phyloP scores from a whole-genome alignment of 2,113 vertebrate genomes.

The Nycticorax nycticorax region DNA sequence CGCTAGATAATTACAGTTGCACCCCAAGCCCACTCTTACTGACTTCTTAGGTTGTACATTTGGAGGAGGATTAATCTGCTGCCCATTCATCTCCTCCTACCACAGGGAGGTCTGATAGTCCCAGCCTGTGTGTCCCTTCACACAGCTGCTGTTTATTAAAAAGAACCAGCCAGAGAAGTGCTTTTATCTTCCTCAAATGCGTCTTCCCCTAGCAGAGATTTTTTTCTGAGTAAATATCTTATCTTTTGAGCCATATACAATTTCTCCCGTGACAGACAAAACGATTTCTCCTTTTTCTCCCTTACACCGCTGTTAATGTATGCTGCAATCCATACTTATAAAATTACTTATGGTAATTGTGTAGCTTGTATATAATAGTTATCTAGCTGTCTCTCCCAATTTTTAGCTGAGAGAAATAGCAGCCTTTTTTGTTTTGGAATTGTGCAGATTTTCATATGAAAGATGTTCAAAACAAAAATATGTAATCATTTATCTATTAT shows the following conservation, averaged over 20 bases:
- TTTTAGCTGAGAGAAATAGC: not conserved
- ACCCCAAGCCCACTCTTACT: not conserved
- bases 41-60: fast-evolving
- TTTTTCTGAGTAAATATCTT: not conserved
- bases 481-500: not conserved
- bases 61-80: not conserved
- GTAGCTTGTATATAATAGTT: not conserved
- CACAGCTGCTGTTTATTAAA: not conserved
- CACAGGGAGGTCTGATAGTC: not conserved
- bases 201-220: not conserved
- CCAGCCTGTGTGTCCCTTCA: not conserved
- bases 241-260: not conserved
- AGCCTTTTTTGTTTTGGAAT: not conserved
- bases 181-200: not conserved
- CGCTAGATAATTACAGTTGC: not conserved
- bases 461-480: not conserved
- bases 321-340: not conserved
- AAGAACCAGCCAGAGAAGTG: not conserved
- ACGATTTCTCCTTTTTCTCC: not conserved
- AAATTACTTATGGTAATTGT: not conserved
- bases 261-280: not conserved
- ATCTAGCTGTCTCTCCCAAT: not conserved
- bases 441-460: not conserved
- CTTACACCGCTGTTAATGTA: not conserved
- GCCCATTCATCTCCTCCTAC: not conserved